Evolutionary conservation across 64 coral and sea anemone species (phyloP), one percentile per base, ranked within the genome.

Genomic region (Montipora sp.): DNA sequence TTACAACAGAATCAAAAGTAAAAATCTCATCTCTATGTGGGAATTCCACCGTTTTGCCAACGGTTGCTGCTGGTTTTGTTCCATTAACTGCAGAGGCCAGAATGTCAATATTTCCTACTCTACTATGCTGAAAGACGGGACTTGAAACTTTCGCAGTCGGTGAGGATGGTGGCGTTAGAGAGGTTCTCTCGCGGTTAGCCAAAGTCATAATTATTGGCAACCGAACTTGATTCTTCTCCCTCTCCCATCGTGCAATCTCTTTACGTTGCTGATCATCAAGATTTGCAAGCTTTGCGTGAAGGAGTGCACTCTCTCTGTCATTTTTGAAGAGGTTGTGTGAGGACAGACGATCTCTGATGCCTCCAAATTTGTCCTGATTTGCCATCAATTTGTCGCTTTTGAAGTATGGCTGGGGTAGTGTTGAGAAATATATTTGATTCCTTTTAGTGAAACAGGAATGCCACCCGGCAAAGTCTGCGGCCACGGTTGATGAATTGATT

Each of bases 381-480:
- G 82, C 82, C 82, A 85, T 85, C 8, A 14, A 4, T 13, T 50
- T 47, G 59, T 67, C 66, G 44, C 3, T 12, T 51, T 22, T 36
- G 27, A 36, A 36, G 27, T 36, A 1, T 36, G 27, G 27, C 27
- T 36, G 27, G 27, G 27, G 27, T 36, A 36, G 0, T 1, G 27
- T 36, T 36, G 27, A 36, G 1, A 36, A 36, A 36, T 36, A 36
- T 36, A 36, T 36, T 36, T 36, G 1, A 36, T 36, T 36, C 27
- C 45, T 65, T 85, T 18, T 85, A 13, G 82, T 71, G 82, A 48
- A n/a, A 72, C 44, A 48, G 82, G 82, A 85, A 85, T 85, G 10
- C 82, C 15, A 72, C 50, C 50, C 5, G n/a, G 82, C 53, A 57
- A 8, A 11, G 53, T 71, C n/a, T 51, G 9, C 8, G 2, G n/a